Evolutionary conservation across 2,113 vertebrate species (phyloP), one percentile per base, ranked within the genome.

Genomic region (Psilopogon haemacephalus): DNA sequence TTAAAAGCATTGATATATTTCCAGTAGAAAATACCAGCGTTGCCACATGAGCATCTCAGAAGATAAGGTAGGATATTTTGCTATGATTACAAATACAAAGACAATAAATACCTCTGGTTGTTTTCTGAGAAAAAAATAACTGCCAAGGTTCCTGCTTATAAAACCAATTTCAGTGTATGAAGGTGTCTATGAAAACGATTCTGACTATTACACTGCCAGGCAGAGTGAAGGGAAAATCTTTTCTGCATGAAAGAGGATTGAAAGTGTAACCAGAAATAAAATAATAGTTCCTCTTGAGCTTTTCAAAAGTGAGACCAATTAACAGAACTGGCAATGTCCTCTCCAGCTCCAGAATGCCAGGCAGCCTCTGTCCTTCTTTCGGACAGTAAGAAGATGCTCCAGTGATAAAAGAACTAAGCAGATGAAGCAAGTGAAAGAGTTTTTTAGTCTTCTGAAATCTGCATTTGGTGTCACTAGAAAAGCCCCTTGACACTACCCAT

Each of bases 31-130:
- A 88, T 40, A 27, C 63, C 70, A 93, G 11, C 4, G 1, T 71
- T 83, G 40, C 74, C 50, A 84, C 88, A 77, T 42, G 65, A 68
- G 75, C 85, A 88, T 75, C 76, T 42, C 27, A 83, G 69, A 72
- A 59, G 81, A 83, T 90, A 95, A 71, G 69, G 56, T 77, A 85
- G 94, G 90, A 91, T 60, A 84, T 54, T 93, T 86, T 84, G 69
- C 85, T 79, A 92, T 94, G 88, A 91, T 91, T 94, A 95, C 88
- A 88, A 93, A 94, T 32, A 86, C 60, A 87, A 84, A 78, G 70
- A 94, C 82, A 92, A 89, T 90, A 92, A 90, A 92, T 76, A 81
- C 28, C 55, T 67, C 48, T 80, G 38, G 88, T 77, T 54, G 50
- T 88, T 84, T 93, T 80, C 80, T 79, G 92, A 86, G 72, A 91